A percentile compares a stretch with the other conserved stretches of the same genome.
These are phyloP conservation scores for Dilophus febrilis DNA, from an alignment of 2,888 invertebrate genomes.

Conservation along the genomic window DNA sequence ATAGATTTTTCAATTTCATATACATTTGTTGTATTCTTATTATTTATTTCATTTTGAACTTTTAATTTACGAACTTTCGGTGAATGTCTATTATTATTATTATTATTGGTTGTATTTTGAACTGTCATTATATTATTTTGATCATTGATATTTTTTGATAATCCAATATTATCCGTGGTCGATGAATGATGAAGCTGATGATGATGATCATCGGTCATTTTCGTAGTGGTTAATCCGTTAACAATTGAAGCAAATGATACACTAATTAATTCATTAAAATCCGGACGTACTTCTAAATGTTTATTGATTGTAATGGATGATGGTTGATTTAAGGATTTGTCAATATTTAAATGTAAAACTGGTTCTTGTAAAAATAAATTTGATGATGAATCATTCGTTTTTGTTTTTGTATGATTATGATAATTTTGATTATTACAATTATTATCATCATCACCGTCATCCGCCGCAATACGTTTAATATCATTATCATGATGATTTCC, in stretches of 20 bases:
- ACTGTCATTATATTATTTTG: background rate
- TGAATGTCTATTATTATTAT: background rate
- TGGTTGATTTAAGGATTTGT: conserved; percentile 28
- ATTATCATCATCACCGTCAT: background rate
- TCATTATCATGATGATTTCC: too few species aligned
- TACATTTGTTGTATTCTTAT: conserved; percentile 1
- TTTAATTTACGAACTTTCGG: background rate
- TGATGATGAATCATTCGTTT: background rate
- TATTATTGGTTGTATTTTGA: background rate
- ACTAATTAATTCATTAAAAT: conserved; percentile 16
- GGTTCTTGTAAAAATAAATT: conserved; percentile 30
- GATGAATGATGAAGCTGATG: background rate
- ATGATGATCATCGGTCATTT: too few species aligned
- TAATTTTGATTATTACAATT: too few species aligned
- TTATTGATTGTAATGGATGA: conserved; percentile 28
- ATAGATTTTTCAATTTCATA: conserved; percentile 9
- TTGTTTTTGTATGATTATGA: background rate
- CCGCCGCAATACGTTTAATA: background rate
- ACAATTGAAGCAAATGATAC: conserved; percentile 1
- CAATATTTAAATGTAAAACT: conserved; percentile 27
- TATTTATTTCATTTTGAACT: background rate
- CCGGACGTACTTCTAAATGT: conserved; percentile 22
- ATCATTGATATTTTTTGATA: conserved; percentile 1
- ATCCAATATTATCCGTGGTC: background rate
- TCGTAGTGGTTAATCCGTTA: too few species aligned